Base-by-base conservation (phyloP, 2,797 vertebrate species). In the Heteromormyrus szaboi region DNA sequence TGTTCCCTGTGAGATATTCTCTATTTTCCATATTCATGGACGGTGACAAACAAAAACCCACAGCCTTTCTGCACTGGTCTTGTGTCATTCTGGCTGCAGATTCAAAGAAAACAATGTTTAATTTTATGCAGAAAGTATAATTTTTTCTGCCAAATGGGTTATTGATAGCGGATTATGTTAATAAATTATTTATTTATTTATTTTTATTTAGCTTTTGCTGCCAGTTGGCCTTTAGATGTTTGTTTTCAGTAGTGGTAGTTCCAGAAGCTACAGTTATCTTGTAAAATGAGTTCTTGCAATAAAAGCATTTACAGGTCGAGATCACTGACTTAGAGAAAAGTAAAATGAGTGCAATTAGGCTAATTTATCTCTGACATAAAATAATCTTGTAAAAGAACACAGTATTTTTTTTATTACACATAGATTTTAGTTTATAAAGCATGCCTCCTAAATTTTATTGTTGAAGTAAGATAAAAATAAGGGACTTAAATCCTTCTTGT, bases 401-500 rank as follows among this genome's bases (percentile, higher is more conserved):
- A 89, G 85, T 91, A 91, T 92, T 92, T 92, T 91, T 90, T 92
- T 89, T 89, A 90, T 89, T 90, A 92, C 92, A 92, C 50, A 76
- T 83, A 91, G 88, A 92, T 91, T 91, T 79, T 44, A 92, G 53
- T 86, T 59, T 86, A 59, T 59, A 86, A 37, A 86, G 17, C 33
- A 33, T 53, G 29, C 37, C 85, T 54, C 85, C 85, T 37, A 41
- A 37, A 41, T 59, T 86, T 86, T 76, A 88, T 14, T 56, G 76
- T 84, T 56, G 25, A 46, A 44, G 79, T 89, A 44, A 46, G 54
- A 44, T 89, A 56, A 85, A 90, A 91, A 91, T 76, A 90, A 89
- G 88, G 89, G 88, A 87, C 68, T 87, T 88, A 56, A 87, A 89
- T 88, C 89, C 41, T 86, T 89, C 51, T 90, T 86, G 22, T 50